Percentiles rank a stretch among this genome's conserved stretches.
These are phyloP conservation scores for Empis stercorea DNA, from an alignment of 2,888 invertebrate genomes.

Conservation along the genomic window DNA sequence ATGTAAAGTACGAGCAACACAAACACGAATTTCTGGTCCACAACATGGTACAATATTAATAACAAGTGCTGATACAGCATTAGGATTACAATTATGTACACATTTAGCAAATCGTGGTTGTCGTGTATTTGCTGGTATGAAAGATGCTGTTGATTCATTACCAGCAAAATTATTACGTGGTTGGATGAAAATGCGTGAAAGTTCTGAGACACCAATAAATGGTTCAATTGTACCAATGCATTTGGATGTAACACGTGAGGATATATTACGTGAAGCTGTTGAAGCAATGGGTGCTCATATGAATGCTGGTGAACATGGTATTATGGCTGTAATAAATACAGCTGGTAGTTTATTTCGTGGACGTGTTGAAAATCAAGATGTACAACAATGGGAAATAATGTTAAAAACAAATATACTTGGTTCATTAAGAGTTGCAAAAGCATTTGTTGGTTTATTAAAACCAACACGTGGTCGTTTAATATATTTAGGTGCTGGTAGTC, in stretches of 20 bases:
- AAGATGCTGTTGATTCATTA: constrained; percentile 43
- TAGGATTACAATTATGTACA: constrained; percentile 64
- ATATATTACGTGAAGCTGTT: constrained; percentile 64
- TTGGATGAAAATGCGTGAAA: constrained; percentile 48
- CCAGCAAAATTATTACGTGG: constrained; percentile 47
- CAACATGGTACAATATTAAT: constrained; percentile 60
- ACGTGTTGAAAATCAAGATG: constrained; percentile 51
- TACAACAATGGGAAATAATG: constrained; percentile 50
- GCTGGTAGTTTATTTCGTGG: constrained; percentile 65
- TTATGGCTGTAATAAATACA: constrained; percentile 68
- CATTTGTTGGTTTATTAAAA: constrained; percentile 59
- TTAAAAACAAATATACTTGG: constrained; percentile 58
- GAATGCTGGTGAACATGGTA: constrained; percentile 72
- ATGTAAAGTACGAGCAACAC: constrained; percentile 55
- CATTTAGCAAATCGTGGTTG: constrained; percentile 59
- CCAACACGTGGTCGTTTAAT: constrained; percentile 52
- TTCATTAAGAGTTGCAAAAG: constrained; percentile 57
- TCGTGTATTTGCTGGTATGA: constrained; percentile 64
- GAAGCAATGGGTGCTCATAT: constrained; percentile 65
- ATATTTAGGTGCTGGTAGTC: constrained; percentile 44
- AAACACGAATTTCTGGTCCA: constrained; percentile 37
- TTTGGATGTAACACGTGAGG: constrained; percentile 68
- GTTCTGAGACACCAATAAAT: constrained; percentile 34
- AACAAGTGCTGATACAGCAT: constrained; percentile 66
- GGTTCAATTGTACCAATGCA: constrained; percentile 55